These are phyloP conservation scores for Panulirus ornatus DNA, from an alignment of 1,140 invertebrate genomes.

Conservation along the genomic window DNA sequence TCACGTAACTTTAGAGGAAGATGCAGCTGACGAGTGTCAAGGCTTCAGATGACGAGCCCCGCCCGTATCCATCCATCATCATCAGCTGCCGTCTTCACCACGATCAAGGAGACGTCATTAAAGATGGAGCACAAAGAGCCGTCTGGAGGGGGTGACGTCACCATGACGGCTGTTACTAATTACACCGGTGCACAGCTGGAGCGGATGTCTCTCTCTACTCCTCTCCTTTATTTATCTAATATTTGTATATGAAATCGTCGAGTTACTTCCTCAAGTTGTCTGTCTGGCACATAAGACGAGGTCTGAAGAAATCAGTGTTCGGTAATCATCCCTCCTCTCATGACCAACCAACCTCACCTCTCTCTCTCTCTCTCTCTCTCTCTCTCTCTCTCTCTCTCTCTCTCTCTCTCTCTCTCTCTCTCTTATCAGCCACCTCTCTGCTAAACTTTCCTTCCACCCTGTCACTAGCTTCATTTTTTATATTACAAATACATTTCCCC, in stretches of 20 bases:
- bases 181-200: not conserved
- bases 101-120: no score
- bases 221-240: not conserved
- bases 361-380: slow-evolving; percentile 34
- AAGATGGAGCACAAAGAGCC: not conserved
- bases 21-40: no score
- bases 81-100: no score
- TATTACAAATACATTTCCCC: no score
- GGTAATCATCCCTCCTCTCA: not conserved
- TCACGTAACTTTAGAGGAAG: no score
- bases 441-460: not conserved
- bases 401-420: not conserved
- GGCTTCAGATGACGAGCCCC: no score
- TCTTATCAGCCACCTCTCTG: not conserved
- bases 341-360: no score
- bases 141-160: not conserved
- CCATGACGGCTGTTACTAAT: not conserved
- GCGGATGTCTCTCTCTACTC: not conserved
- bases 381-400: slow-evolving; percentile 31
- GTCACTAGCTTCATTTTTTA: not conserved
- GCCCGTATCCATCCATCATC: no score
- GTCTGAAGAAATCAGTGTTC: not conserved
- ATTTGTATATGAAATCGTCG: not conserved
- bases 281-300: not conserved
- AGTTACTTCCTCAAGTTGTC: not conserved